Evolutionary conservation across 1,140 invertebrate species (phyloP).

Genomic region (Pararge aegeria): DNA sequence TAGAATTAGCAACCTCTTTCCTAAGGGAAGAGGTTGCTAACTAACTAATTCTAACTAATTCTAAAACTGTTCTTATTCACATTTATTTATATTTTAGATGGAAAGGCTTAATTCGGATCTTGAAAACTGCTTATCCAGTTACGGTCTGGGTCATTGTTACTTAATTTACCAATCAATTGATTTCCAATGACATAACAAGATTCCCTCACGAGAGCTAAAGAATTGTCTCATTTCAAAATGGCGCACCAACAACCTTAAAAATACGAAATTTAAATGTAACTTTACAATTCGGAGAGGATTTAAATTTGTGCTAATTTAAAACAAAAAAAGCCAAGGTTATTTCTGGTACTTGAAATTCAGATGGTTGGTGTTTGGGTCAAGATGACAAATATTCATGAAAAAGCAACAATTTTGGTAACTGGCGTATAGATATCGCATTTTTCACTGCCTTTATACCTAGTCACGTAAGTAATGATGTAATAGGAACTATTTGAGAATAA

Average conservation of each 20-base stretch:
- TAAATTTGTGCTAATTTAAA: constrained; percentile 40
- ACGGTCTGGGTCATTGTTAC: no score
- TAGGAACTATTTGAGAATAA: not conserved
- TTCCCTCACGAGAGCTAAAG: not conserved
- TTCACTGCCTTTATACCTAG: not conserved
- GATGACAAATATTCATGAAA: constrained; percentile 17
- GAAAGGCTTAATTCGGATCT: no score
- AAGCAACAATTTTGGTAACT: not conserved
- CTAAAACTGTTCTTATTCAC: no score
- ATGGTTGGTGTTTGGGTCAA: constrained; percentile 34
- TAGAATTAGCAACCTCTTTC: no score
- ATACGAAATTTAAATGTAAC: constrained; percentile 32
- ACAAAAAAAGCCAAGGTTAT: constrained; percentile 31
- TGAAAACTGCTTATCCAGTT: no score
- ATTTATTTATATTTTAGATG: no score
- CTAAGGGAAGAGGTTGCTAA: no score
- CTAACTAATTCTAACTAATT: no score
- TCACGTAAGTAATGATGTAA: not conserved
- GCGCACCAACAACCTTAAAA: constrained; percentile 1
- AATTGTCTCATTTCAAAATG: not conserved
- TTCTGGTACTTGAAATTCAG: constrained; percentile 37
- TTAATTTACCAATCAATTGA: no score
- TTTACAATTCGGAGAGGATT: constrained; percentile 33
- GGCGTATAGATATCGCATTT: constrained; percentile 1
- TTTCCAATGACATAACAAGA: no score